Conservation (phyloP, 2,888 invertebrate species). For the Heteropelma amictum region DNA sequence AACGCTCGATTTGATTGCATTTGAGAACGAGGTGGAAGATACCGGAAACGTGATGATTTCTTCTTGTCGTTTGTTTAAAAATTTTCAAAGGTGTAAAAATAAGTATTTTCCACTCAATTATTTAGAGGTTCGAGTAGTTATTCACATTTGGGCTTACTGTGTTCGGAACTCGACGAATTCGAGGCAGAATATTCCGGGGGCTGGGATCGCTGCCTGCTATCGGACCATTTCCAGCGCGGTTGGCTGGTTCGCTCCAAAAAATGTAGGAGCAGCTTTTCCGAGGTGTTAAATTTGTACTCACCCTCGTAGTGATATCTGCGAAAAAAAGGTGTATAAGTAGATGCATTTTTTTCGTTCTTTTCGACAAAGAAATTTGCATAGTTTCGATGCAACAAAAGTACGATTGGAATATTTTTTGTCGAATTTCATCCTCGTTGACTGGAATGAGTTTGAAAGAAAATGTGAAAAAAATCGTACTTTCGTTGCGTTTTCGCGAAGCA, state of each 20-base stretch:
- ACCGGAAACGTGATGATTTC: too few species aligned
- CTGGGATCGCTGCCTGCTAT: conserved; percentile 81
- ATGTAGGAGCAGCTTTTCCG: conserved; percentile 88
- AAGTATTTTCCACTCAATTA: too few species aligned
- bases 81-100: too few species aligned
- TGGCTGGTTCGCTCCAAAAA: conserved; percentile 88
- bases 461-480: conserved; percentile 35
- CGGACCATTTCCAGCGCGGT: conserved; percentile 90
- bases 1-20: too few species aligned
- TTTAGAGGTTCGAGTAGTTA: not conserved
- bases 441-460: not conserved
- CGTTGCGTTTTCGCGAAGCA: conserved; percentile 16
- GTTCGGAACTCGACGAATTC: conserved; percentile 59
- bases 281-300: conserved; percentile 84
- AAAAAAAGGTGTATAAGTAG: not conserved
- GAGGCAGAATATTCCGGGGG: conserved; percentile 82
- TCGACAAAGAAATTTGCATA: not conserved
- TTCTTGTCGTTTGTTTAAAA: too few species aligned
- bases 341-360: too few species aligned
- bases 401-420: not conserved
- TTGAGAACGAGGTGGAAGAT: too few species aligned
- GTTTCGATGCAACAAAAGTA: not conserved
- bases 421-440: not conserved
- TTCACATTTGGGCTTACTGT: conserved; percentile 50
- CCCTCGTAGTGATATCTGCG: conserved; percentile 87